Base-by-base conservation (phyloP, 1,140 invertebrate species). In the Zaprionus gabonicus region DNA sequence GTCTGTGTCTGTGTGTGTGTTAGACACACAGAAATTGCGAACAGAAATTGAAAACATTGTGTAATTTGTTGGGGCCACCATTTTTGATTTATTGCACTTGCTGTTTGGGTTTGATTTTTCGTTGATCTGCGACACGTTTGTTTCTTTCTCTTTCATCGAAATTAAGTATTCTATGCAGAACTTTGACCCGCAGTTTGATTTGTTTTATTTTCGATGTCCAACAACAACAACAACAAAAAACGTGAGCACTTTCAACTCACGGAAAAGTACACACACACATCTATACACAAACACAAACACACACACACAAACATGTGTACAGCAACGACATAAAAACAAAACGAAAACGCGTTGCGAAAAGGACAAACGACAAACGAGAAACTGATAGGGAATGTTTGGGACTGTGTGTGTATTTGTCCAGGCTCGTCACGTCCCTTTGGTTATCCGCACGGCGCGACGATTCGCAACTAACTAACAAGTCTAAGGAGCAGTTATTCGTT, bases 371-470 rank as follows among this genome's bases (percentile, higher is more conserved):
- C 59, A 31, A 62, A 23, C 23, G 23, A 23, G 23, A 23, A 23
- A 41, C 13, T 41, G 38, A 17, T 46, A 17, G 41, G 41, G n/a
- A 46, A 46, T 46, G 41, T 46, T 46, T 10, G 28, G 23, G 15
- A 23, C 23, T 23, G 23, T 67, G 15, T 57, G 23, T 64, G 23
- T 41, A 31, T 15, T 36, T 51, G 1, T 31, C 31, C n/a, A 4
- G 53, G 38, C 28, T 28, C 64, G 72, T 51, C 69, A 17, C 41
- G 66, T 77, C 56, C 55, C 71, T 81, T 79, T 79, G 51, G 53
- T 70, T 72, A 79, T 91, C 90, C 88, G 79, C 76, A 80, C 88
- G 80, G 81, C 76, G 80, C 79, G 85, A 88, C 88, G 81, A 80
- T 86, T 88, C 84, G 76, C 79, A 88, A 75, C 88, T 75, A 91